phyloP scores from a whole-genome alignment of 2,888 invertebrate species.

The Balanococcus diminutus region DNA sequence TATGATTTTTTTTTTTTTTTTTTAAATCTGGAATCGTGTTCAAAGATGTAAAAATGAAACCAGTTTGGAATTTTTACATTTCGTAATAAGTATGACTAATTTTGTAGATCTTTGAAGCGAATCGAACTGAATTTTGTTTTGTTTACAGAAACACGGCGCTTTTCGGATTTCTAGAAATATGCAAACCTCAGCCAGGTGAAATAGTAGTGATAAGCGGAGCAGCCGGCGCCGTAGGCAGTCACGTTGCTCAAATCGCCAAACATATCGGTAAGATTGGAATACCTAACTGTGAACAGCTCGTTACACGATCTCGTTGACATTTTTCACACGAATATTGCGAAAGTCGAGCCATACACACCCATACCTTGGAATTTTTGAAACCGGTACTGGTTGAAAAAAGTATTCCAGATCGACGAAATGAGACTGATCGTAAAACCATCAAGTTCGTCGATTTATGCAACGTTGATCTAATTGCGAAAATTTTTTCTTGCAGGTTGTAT shows the following conservation, averaged over 20 bases:
- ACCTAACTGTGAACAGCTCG: background rate
- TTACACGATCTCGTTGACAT: background rate
- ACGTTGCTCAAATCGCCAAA: constrained; percentile 81
- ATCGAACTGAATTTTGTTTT: background rate
- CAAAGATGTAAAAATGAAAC: constrained; percentile 1
- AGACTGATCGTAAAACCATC: background rate
- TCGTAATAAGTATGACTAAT: background rate
- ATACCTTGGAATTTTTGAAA: background rate
- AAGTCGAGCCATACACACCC: background rate
- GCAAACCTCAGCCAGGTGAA: constrained; percentile 74
- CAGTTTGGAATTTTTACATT: background rate
- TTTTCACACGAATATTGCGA: constrained; percentile 23
- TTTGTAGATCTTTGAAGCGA: background rate
- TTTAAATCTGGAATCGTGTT: background rate
- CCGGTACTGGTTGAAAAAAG: background rate
- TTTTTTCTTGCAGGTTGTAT: constrained; percentile 64
- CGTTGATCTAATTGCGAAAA: constrained; percentile 53
- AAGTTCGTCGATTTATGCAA: background rate
- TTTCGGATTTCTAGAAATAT: constrained; percentile 75
- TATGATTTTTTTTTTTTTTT: background rate
- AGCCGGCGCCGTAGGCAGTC: constrained; percentile 78
- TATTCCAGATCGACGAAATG: constrained; percentile 3
- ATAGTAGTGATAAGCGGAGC: constrained; percentile 76
- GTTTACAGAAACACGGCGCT: constrained; percentile 72
- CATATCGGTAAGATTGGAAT: constrained; percentile 65